These are phyloP conservation scores for Ceriagrion tenellum DNA, from an alignment of 2,888 invertebrate species.

Conservation along the genomic window DNA sequence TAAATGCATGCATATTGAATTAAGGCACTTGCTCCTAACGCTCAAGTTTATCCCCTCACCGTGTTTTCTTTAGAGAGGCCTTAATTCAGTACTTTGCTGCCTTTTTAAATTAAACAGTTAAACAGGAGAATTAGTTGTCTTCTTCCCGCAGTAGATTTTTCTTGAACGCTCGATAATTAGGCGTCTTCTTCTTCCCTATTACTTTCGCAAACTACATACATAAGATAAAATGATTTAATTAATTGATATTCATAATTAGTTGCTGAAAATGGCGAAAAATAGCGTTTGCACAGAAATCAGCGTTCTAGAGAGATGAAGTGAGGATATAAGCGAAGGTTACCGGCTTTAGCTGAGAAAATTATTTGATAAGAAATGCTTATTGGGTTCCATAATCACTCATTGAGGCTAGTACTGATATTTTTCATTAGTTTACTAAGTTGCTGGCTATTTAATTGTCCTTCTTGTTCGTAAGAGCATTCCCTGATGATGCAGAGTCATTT, in stretches of 20 bases:
- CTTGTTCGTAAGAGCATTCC: too few relatives aligned
- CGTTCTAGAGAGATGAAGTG: too few relatives aligned
- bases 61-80: not conserved
- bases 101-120: not conserved
- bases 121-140: not conserved
- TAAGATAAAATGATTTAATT: not conserved
- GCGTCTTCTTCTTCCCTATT: not conserved
- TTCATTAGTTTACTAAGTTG: too few relatives aligned
- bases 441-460: too few relatives aligned
- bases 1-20: constrained; percentile 20
- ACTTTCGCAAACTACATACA: not conserved
- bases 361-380: too few relatives aligned
- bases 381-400: too few relatives aligned
- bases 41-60: not conserved
- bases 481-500: too few relatives aligned
- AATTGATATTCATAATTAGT: not conserved
- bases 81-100: not conserved
- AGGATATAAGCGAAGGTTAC: too few relatives aligned
- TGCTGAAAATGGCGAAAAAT: not conserved
- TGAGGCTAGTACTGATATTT: too few relatives aligned
- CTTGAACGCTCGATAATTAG: not conserved
- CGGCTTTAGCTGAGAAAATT: too few relatives aligned
- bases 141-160: not conserved
- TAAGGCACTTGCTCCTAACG: not conserved
- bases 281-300: not conserved